phyloP scores from a whole-genome alignment of 2,888 invertebrate genomes.

The Parnassius mnemosyne region DNA sequence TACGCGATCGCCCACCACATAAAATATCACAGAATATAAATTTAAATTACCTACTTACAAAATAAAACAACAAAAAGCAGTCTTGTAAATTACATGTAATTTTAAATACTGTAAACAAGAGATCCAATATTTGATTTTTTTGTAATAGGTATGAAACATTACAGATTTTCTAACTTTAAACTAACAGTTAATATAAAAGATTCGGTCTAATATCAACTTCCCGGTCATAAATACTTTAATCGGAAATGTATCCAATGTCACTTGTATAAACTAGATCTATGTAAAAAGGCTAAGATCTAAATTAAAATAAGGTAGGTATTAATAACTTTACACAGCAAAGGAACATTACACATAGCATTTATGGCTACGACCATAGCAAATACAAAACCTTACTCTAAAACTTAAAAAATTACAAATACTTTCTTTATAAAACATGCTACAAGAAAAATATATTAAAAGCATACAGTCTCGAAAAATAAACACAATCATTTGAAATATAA shows the following conservation, averaged over 20 bases:
- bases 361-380: slow-evolving; percentile 40
- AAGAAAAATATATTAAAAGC: slow-evolving; percentile 39
- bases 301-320: slow-evolving; percentile 31
- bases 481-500: slow-evolving; percentile 46
- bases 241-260: slow-evolving; percentile 16
- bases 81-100: slow-evolving; percentile 79
- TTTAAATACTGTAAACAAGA: slow-evolving; percentile 79
- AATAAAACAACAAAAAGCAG: slow-evolving; percentile 82
- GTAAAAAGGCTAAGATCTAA: slow-evolving; percentile 32
- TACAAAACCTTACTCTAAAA: slow-evolving; percentile 35
- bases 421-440: slow-evolving; percentile 44
- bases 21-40: too few relatives aligned
- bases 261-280: slow-evolving; percentile 31
- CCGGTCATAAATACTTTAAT: slow-evolving; percentile 18
- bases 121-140: slow-evolving; percentile 70
- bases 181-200: slow-evolving; percentile 26
- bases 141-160: slow-evolving; percentile 42
- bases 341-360: slow-evolving; percentile 47
- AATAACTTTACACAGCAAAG: slow-evolving; percentile 36
- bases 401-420: slow-evolving; percentile 41
- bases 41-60: not conserved
- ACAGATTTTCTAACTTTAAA: slow-evolving; percentile 35
- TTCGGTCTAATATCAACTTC: slow-evolving; percentile 25
- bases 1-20: too few relatives aligned
- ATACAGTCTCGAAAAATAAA: slow-evolving; percentile 58